These are phyloP conservation scores for Habroteleia sp. DNA, from an alignment of 2,888 invertebrate species.

Conservation along the genomic window DNA sequence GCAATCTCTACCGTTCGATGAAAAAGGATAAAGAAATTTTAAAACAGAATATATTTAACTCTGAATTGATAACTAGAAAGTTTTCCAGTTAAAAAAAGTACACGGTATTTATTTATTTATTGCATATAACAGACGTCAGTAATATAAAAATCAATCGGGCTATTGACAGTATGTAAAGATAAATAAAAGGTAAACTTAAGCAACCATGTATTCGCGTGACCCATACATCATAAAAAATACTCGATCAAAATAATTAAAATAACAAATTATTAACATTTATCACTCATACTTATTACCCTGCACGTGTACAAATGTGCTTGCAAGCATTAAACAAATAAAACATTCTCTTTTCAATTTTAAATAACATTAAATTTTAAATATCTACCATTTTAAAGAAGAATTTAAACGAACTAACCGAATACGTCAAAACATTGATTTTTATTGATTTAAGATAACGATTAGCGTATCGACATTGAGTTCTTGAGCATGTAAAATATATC, in stretches of 20 bases:
- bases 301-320: no score
- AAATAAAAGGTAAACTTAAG: constrained; percentile 4
- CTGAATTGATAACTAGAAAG: no score
- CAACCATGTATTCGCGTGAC: constrained; percentile 8
- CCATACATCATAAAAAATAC: constrained; percentile 9
- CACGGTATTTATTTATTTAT: neutral
- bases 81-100: neutral
- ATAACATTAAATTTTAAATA: no score
- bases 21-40: no score
- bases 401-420: constrained; percentile 9
- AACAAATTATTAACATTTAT: constrained; percentile 1
- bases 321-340: no score
- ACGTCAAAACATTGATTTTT: constrained; percentile 41
- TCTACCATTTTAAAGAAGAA: neutral
- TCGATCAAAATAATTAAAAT: no score
- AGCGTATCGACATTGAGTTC: constrained; percentile 42
- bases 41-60: no score
- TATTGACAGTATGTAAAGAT: constrained; percentile 11
- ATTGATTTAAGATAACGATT: constrained; percentile 46
- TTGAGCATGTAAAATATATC: constrained; percentile 35
- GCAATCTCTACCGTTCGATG: no score
- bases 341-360: no score
- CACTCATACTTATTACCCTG: neutral
- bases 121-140: neutral
- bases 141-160: constrained; percentile 5